Evolutionary conservation across 2,888 invertebrate species (phyloP), one percentile per base, ranked within the genome.

Genomic region (Drosophila siamana): DNA sequence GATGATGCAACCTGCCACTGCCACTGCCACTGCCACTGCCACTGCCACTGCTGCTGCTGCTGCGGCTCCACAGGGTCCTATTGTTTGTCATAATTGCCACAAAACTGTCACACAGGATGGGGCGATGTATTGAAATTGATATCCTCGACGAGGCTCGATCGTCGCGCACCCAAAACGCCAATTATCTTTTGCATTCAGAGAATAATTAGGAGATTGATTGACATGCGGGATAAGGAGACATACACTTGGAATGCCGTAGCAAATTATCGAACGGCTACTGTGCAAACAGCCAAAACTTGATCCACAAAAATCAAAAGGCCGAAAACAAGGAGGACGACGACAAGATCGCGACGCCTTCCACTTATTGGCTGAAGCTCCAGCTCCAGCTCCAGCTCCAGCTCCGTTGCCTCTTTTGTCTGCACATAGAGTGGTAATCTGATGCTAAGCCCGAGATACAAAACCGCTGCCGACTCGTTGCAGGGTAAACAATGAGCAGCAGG

Each of bases 191-290:
- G 90, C 92, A 91, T 92, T 91, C 90, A 88, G 83, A 90, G 91
- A 92, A 91, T 91, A 91, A 91, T 91, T 91, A 91, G 92, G 91
- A 88, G 89, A 84, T 90, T 92, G 91, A 91, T 91, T 91, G 91
- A 91, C 91, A 91, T 88, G 91, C 86, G 90, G 91, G 91, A 91
- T 91, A 91, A 91, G 92, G 87, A 88, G 91, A 92, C 92, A 91
- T 91, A 91, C 91, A 90, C 92, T 91, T 90, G 91, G 92, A 90
- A 91, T 92, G 91, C 92, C 89, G 86, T 86, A 91, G 91, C 91
- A 91, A 91, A 92, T 91, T 91, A 91, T 91, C 88, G 86, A 88
- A 82, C 86, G 86, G 91, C 90, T 90, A 90, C 90, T 86, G 91
- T 86, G 83, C 71, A 30, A 28, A 52, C 6, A 28, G 28, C 46